Evolutionary conservation across 2,888 invertebrate species (phyloP), one percentile per base, ranked within the genome.

Genomic region (Andrena marginata): DNA sequence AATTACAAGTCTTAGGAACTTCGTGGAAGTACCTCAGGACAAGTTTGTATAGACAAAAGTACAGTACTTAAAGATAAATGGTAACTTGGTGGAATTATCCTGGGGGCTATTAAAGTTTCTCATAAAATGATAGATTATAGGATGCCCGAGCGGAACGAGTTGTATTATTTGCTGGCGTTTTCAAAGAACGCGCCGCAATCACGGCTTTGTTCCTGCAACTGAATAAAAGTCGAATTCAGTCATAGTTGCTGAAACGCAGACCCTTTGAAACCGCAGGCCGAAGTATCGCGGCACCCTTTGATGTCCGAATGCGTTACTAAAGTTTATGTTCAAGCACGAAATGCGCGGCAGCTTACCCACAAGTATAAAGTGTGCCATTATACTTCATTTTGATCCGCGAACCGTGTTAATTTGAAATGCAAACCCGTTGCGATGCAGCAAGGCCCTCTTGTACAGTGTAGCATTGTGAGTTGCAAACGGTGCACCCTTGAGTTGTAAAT

Each of bases 401-500:
- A 80, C 72, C 80, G 80, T 80, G 73, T 80, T 79, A 80, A 80
- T 80, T 72, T 80, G 72, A 80, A 68, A 72, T 80, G 80, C 80
- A 80, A 80, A 80, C 72, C 78, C 64, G 78, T 80, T 60, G 42
- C 70, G 33, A 78, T 78, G 70, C 49, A n/a, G 70, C 63, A 35
- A 35, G 64, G 64, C 59, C 35, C 49, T 7, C 20, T n/a, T 10
- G n/a, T 16, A n/a, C 16, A 16, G 23, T 35, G 67, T 23, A 31
- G n/a, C 78, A 26, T 10, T 13, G 33, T 48, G 29, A 31, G 31
- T 8, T 63, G 4, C 49, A 33, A 7, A 16, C n/a, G 33, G 13
- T 56, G 10, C 5, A 54, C 33, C 26, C 33, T 13, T 16, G 26
- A n/a, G 10, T 64, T 7, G 33, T 13, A 20, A 23, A 10, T 51